phyloP scores from a whole-genome alignment of 1,140 invertebrate species.

The Hyposmocoma kahamanoa region DNA sequence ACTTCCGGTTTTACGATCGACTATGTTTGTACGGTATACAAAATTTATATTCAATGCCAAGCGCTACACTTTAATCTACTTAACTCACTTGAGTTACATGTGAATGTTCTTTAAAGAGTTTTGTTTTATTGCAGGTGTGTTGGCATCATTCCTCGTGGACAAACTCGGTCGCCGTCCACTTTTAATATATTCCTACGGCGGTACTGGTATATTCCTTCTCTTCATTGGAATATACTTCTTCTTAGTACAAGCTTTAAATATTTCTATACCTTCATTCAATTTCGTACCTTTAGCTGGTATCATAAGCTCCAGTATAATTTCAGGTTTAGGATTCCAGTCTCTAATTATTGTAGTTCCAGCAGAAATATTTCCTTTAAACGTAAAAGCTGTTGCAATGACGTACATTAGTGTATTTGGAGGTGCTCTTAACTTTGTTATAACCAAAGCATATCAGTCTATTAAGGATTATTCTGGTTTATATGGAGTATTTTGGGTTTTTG shows the following conservation, averaged over 20 bases:
- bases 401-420: slow-evolving; percentile 50
- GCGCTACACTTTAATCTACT: no score
- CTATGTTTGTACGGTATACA: no score
- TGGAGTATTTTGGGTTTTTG: slow-evolving; percentile 71
- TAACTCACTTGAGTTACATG: no score
- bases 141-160: slow-evolving; percentile 82
- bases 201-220: slow-evolving; percentile 63
- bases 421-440: slow-evolving; percentile 61
- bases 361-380: slow-evolving; percentile 76
- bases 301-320: slow-evolving; percentile 71
- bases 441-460: slow-evolving; percentile 68
- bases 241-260: slow-evolving; percentile 43
- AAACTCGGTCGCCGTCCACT: slow-evolving; percentile 81
- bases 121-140: slow-evolving; percentile 70
- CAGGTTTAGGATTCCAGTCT: slow-evolving; percentile 73
- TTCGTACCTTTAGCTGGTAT: slow-evolving; percentile 71
- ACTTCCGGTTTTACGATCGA: no score
- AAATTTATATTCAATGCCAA: no score
- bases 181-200: slow-evolving; percentile 75
- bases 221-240: slow-evolving; percentile 69
- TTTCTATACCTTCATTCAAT: slow-evolving; percentile 30
- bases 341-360: slow-evolving; percentile 74
- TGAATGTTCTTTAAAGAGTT: no score
- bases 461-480: slow-evolving; percentile 63
- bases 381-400: slow-evolving; percentile 73